Evolutionary conservation across 2,888 invertebrate genomes (phyloP).

Genomic region (Chrysodeixis includens): DNA sequence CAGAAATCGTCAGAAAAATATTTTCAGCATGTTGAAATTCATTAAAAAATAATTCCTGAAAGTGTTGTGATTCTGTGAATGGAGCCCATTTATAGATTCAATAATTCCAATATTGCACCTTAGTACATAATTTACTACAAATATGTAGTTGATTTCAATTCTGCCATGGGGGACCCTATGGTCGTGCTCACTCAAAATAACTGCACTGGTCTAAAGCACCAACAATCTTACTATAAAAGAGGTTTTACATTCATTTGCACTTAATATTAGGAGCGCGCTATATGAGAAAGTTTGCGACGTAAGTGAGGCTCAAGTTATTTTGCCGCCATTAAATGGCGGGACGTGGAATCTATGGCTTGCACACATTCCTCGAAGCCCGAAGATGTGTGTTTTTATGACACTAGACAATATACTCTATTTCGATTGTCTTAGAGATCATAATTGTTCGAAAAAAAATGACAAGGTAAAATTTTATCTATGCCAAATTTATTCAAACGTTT

Average conservation of each 20-base stretch:
- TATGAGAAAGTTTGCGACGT: conserved; percentile 26
- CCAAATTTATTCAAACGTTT: too few species aligned
- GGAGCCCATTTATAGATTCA: not conserved
- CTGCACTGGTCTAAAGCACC: conserved; percentile 28
- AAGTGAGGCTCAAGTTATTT: conserved; percentile 43
- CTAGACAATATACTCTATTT: too few species aligned
- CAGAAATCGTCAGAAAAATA: too few species aligned
- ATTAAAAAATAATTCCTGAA: not conserved
- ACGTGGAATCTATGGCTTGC: too few species aligned
- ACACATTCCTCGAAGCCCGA: too few species aligned
- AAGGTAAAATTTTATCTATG: too few species aligned
- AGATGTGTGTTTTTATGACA: too few species aligned
- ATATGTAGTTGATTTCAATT: not conserved
- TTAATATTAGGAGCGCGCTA: conserved; percentile 25
- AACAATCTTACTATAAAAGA: conserved; percentile 25
- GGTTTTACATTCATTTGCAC: conserved; percentile 44
- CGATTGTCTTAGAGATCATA: too few species aligned
- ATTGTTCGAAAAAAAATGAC: too few species aligned
- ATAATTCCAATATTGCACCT: not conserved
- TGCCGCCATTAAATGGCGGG: conserved; percentile 48
- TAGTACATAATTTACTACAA: not conserved
- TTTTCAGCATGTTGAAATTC: not conserved
- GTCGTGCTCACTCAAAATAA: conserved; percentile 20
- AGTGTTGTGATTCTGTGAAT: not conserved
- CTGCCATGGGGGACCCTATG: conserved; percentile 21